Percentiles rank a stretch among this genome's conserved stretches.
phyloP scores from a whole-genome alignment of 2,113 vertebrate species.

The Paratilapia polleni region DNA sequence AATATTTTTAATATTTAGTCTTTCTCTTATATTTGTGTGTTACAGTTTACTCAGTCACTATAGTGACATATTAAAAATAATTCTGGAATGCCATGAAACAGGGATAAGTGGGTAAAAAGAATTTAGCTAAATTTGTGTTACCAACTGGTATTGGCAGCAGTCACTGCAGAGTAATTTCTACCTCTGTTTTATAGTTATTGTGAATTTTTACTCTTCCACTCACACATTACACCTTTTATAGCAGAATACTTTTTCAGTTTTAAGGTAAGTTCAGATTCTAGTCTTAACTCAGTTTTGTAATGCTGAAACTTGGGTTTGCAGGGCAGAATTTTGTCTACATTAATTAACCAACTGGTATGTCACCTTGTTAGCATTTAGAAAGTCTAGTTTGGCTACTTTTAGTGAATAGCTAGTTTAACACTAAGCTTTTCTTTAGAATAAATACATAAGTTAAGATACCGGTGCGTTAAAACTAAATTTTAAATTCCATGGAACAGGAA shows the following conservation, averaged over 20 bases:
- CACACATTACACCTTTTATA: too few species aligned
- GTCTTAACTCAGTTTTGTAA: not conserved
- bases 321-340: not conserved
- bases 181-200: not conserved
- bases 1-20: too few species aligned
- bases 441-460: not conserved
- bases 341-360: too few species aligned
- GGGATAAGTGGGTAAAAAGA: too few species aligned
- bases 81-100: too few species aligned
- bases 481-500: not conserved
- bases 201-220: not conserved
- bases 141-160: not conserved
- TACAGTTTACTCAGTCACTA: too few species aligned
- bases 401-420: not conserved
- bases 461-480: not conserved
- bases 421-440: not conserved
- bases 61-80: too few species aligned
- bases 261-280: not conserved
- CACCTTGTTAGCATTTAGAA: too few species aligned
- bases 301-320: not conserved
- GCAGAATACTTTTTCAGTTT: not conserved
- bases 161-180: not conserved
- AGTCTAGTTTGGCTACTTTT: not conserved
- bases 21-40: too few species aligned
- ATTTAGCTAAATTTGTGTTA: too few species aligned